phyloP scores from a whole-genome alignment of 1,140 invertebrate species.

The Ceratina calcarata region DNA sequence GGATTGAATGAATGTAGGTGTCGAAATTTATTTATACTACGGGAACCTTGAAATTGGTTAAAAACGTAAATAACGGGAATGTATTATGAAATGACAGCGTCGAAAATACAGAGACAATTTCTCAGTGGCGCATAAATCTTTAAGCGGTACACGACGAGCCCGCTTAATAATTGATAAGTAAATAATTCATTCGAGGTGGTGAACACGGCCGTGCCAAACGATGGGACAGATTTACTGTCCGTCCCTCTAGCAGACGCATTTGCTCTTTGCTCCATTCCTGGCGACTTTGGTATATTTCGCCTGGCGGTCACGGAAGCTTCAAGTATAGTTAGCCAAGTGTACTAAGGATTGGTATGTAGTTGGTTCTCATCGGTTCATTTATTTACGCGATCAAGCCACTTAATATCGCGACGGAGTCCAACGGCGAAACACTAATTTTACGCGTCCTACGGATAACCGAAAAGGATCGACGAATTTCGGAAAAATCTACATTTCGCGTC shows the following conservation, averaged over 20 bases:
- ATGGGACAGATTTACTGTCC: conserved; percentile 69
- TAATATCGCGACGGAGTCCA: conserved; percentile 23
- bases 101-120: conserved; percentile 38
- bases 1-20: neutral
- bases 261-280: conserved; percentile 56
- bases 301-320: conserved; percentile 48
- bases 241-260: conserved; percentile 40
- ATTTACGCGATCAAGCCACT: conserved; percentile 39
- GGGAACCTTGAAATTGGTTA: conserved; percentile 31
- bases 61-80: conserved; percentile 24
- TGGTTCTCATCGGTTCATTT: conserved; percentile 53
- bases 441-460: neutral
- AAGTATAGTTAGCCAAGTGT: conserved; percentile 41
- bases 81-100: conserved; percentile 31
- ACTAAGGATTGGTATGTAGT: conserved; percentile 31
- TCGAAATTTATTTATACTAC: conserved; percentile 15
- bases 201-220: conserved; percentile 68
- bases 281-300: conserved; percentile 56
- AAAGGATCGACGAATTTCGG: neutral
- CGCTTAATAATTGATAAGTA: conserved; percentile 65
- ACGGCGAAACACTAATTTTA: conserved; percentile 37
- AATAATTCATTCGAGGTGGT: conserved; percentile 71
- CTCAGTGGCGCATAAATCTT: conserved; percentile 47
- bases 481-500: conserved; percentile 36
- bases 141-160: conserved; percentile 42